Evolutionary conservation across 2,113 vertebrate species (phyloP).

Genomic region (Grallaria varia): DNA sequence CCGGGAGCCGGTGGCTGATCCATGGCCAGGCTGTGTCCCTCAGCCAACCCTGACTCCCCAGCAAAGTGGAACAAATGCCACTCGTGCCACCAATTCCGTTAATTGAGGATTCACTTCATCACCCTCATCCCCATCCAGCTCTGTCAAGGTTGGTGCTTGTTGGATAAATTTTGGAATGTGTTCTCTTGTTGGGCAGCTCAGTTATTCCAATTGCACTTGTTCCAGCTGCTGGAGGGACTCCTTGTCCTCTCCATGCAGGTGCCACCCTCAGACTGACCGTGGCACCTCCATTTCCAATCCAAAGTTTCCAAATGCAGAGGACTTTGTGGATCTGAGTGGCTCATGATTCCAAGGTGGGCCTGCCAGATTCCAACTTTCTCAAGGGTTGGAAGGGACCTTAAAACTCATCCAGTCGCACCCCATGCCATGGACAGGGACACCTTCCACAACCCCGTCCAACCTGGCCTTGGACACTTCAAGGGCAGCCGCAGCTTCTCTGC

Average conservation of each 20-base stretch:
- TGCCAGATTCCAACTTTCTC: not conserved
- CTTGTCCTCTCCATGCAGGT: fast-evolving
- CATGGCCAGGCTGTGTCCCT: not conserved
- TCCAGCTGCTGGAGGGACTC: not conserved
- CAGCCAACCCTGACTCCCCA: not conserved
- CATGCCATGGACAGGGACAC: not conserved
- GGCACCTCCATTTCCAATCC: not conserved
- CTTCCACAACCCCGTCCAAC: not conserved
- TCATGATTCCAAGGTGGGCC: not conserved
- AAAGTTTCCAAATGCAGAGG: not conserved
- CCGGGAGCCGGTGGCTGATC: not conserved
- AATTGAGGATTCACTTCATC: not conserved
- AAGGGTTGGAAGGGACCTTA: not conserved
- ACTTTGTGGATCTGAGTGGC: not conserved
- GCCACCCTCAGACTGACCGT: not conserved
- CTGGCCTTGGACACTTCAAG: not conserved
- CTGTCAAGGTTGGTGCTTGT: not conserved
- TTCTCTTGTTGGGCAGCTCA: not conserved
- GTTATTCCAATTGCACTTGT: not conserved
- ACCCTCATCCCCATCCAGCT: not conserved
- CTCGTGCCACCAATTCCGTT: fast-evolving
- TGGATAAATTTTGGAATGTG: no score
- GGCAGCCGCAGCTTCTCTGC: not conserved
- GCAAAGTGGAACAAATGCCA: not conserved
- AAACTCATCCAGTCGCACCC: fast-evolving